A percentile compares a stretch with the other conserved stretches of the same genome.
phyloP scores from a whole-genome alignment of 2,797 vertebrate species.

The Micrastur ruficollis region DNA sequence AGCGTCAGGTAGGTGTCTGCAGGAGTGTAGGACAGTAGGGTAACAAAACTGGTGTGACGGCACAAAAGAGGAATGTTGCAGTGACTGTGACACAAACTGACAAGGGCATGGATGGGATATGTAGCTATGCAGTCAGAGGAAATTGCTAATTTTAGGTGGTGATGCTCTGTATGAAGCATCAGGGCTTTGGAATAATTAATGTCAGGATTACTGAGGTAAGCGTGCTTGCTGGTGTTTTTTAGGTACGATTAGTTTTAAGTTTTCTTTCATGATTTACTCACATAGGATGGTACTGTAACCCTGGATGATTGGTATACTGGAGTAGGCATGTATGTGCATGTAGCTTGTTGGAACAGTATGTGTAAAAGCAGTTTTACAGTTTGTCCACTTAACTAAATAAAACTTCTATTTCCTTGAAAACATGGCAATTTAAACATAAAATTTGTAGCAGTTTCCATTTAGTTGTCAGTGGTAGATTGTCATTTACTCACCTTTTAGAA shows the following conservation, averaged over 20 bases:
- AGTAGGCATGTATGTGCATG: not conserved
- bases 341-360: not conserved
- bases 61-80: rapidly evolving
- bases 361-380: not conserved
- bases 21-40: not conserved
- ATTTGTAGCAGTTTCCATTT: not conserved
- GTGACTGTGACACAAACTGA: not conserved
- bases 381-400: no score
- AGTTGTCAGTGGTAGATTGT: not conserved
- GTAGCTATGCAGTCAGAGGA: not conserved
- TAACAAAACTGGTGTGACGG: not conserved
- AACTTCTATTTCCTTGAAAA: not conserved
- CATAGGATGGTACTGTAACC: not conserved
- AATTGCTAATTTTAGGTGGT: not conserved
- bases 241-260: not conserved
- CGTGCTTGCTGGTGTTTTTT: not conserved
- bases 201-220: not conserved
- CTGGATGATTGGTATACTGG: not conserved
- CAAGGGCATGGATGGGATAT: not conserved
- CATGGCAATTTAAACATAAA: not conserved
- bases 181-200: not conserved
- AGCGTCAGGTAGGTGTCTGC: not conserved
- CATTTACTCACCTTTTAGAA: not conserved
- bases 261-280: not conserved
- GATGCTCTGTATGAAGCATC: not conserved